Percentiles rank a stretch among this genome's conserved stretches.
phyloP scores from a whole-genome alignment of 2,113 vertebrate genomes.

The Siphamia tubifer region DNA sequence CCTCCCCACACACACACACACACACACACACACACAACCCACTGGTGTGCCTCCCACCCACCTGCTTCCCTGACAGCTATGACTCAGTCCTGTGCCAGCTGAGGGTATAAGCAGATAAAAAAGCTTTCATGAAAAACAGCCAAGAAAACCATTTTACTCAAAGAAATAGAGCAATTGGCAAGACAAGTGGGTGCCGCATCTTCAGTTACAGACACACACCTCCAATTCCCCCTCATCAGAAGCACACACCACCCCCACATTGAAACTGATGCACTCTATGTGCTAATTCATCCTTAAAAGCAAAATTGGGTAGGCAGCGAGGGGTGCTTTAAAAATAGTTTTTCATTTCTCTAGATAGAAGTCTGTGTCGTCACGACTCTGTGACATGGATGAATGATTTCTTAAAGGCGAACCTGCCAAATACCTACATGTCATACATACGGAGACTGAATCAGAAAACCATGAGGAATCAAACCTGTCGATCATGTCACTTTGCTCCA shows the following conservation, averaged over 20 bases:
- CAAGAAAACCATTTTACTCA: constrained; percentile 45
- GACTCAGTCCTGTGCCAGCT: constrained; percentile 68
- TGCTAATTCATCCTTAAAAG: constrained; percentile 59
- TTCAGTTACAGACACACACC: constrained; percentile 3
- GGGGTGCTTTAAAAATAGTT: constrained; percentile 68
- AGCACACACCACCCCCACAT: background rate
- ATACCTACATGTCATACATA: constrained; percentile 1
- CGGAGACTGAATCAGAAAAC: constrained; percentile 31
- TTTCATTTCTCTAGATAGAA: constrained; percentile 64
- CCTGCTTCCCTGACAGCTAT: constrained; percentile 55
- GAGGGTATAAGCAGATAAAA: constrained; percentile 56
- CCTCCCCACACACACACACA: too few relatives aligned
- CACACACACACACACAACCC: too few relatives aligned
- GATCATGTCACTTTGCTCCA: constrained; percentile 23
- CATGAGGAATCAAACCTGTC: constrained; percentile 40
- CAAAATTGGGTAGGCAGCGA: constrained; percentile 31
- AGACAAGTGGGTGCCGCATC: constrained; percentile 29
- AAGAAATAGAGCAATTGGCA: constrained; percentile 53
- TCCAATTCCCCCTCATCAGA: background rate
- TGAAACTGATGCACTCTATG: constrained; percentile 35
- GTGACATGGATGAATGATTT: constrained; percentile 65
- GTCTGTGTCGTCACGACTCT: constrained; percentile 59
- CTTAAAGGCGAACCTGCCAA: constrained; percentile 65
- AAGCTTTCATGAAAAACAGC: constrained; percentile 54
- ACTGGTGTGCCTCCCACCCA: constrained; percentile 53